Percentiles rank a stretch among this genome's conserved stretches.
phyloP scores from a whole-genome alignment of 2,797 vertebrate species.

The Spondyliosoma cantharus region DNA sequence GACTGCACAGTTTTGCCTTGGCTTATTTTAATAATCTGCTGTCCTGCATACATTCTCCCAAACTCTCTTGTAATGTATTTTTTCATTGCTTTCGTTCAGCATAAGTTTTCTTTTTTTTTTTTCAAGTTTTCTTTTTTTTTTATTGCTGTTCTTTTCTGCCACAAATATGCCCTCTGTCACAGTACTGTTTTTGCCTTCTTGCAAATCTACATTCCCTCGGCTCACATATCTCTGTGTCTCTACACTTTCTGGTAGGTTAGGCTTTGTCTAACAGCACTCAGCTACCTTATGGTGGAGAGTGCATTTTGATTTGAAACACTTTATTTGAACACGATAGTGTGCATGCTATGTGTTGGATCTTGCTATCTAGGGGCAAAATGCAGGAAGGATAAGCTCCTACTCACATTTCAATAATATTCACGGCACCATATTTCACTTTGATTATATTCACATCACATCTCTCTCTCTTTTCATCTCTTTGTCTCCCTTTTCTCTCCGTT shows the following conservation, averaged over 20 bases:
- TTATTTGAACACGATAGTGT: slow-evolving; percentile 49
- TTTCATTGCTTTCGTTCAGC: slow-evolving; percentile 11
- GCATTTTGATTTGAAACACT: slow-evolving; percentile 62
- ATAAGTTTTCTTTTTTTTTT: slow-evolving; percentile 17
- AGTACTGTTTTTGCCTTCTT: slow-evolving; percentile 14
- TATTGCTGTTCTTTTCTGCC: slow-evolving; percentile 11
- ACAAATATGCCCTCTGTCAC: slow-evolving; percentile 37
- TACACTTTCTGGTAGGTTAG: slow-evolving; percentile 27
- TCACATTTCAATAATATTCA: slow-evolving; percentile 70
- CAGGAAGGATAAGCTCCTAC: slow-evolving; percentile 68
- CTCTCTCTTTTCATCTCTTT: slow-evolving; percentile 75
- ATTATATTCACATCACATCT: slow-evolving; percentile 75
- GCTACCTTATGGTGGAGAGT: slow-evolving; percentile 41
- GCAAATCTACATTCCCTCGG: slow-evolving; percentile 18
- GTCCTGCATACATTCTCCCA: neutral
- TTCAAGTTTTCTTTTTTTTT: slow-evolving; percentile 22
- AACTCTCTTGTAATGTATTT: slow-evolving; percentile 11
- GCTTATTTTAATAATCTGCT: slow-evolving; percentile 7
- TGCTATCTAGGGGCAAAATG: slow-evolving; percentile 68
- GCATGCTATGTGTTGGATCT: slow-evolving; percentile 49
- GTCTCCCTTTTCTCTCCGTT: slow-evolving; percentile 64
- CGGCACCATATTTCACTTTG: slow-evolving; percentile 72
- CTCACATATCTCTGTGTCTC: slow-evolving; percentile 19
- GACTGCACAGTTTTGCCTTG: neutral
- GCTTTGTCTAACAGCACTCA: slow-evolving; percentile 36